Conservation (phyloP, 23 tunicate species). For the Trididemnum miniatum region DNA sequence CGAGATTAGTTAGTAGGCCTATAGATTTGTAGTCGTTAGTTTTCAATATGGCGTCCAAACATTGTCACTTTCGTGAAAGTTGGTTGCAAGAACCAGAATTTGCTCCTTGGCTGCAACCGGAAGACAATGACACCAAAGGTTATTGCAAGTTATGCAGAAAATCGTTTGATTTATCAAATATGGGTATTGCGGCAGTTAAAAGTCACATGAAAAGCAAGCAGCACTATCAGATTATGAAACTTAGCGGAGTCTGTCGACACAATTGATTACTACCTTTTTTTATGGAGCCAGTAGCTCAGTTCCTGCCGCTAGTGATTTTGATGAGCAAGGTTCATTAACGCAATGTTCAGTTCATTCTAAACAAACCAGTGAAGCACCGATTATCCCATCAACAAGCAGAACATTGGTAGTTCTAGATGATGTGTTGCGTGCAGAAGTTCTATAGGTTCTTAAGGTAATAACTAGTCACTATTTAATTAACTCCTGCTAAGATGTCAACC, state of each 20-base stretch:
- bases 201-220: constrained; percentile 28
- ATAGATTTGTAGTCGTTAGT: too few species aligned
- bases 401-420: background rate
- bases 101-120: constrained; percentile 9
- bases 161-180: background rate
- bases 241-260: background rate
- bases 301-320: background rate
- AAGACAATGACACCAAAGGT: constrained; percentile 4
- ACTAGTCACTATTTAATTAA: background rate
- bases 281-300: background rate
- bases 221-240: background rate
- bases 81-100: background rate
- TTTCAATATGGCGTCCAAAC: too few species aligned
- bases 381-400: background rate
- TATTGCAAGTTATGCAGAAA: constrained; percentile 8
- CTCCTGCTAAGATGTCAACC: constrained; percentile 7
- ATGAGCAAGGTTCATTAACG: background rate
- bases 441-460: constrained; percentile 5
- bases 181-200: background rate
- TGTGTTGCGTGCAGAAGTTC: constrained; percentile 24
- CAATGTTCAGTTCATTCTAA: background rate
- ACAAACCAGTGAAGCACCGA: background rate
- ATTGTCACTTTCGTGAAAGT: background rate
- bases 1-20: too few species aligned
- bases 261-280: background rate